phyloP scores from a whole-genome alignment of 2,888 invertebrate genomes.

The Luperina testacea region DNA sequence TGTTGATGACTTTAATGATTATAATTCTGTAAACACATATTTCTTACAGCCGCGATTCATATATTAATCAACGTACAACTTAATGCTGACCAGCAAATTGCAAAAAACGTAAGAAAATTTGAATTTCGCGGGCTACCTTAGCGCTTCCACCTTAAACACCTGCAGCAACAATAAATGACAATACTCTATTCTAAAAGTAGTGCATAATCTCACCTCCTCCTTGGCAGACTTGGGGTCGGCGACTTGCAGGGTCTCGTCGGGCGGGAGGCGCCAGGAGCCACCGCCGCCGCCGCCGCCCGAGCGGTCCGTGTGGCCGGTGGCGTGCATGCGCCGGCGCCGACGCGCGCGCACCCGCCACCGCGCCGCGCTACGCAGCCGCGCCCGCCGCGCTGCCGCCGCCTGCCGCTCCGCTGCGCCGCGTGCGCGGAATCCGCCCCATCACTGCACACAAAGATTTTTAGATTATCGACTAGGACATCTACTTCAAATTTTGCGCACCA shows the following conservation, averaged over 20 bases:
- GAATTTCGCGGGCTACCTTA: too few species aligned
- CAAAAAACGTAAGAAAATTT: too few species aligned
- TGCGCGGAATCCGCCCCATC: slow-evolving; percentile 62
- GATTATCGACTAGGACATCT: background rate
- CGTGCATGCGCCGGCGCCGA: slow-evolving; percentile 95
- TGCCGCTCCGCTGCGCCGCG: slow-evolving; percentile 61
- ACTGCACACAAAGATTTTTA: slow-evolving; percentile 24
- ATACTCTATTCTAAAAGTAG: background rate
- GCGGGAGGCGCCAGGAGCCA: slow-evolving; percentile 96
- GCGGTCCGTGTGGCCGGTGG: slow-evolving; percentile 96
- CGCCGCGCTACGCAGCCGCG: slow-evolving; percentile 87
- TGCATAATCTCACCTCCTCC: slow-evolving; percentile 87
- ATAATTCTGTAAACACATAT: too few species aligned
- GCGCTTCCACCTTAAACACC: too few species aligned
- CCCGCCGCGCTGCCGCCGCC: slow-evolving; percentile 72
- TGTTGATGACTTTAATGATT: too few species aligned
- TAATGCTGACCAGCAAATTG: too few species aligned
- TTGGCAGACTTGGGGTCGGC: slow-evolving; percentile 95
- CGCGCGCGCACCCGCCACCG: slow-evolving; percentile 91
- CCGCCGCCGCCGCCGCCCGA: slow-evolving; percentile 92
- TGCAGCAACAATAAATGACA: background rate
- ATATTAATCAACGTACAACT: too few species aligned
- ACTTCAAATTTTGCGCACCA: background rate
- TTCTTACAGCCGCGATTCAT: too few species aligned
- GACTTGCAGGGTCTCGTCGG: slow-evolving; percentile 97